Base-by-base conservation (phyloP, 2,797 vertebrate genomes). In the Aselliscus stoliczkanus region DNA sequence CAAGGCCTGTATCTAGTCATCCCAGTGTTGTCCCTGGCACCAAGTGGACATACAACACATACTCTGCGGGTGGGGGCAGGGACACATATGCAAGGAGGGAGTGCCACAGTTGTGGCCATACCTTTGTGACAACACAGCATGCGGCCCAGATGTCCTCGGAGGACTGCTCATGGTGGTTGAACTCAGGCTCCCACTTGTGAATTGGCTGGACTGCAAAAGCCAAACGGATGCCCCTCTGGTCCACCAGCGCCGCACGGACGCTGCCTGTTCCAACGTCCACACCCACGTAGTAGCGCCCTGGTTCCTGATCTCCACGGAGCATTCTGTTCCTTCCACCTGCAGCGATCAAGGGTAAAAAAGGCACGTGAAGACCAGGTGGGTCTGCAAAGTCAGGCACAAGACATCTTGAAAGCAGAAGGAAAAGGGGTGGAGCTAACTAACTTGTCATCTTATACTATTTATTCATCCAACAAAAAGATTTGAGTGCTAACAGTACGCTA, bases 261-360 rank as follows among this genome's bases (percentile, higher is more conserved):
- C 99, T 99, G 92, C 98, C 98, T 0, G 99, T 99, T 75, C 99
- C 99, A 95, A 99, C 99, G 0, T 99, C 99, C 88, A 99, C 98
- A 0, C 99, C 99, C 29, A 99, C 98, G 0, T 99, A 99, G 95
- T 98, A 99, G 72, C 39, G 69, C 44, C n/a, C 15, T 20, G 34
- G 65, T 73, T 88, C 18, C 83, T 93, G 82, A 77, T 97, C 75
- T 91, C 87, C 34, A 11, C 95, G 42, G 0, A 96, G 84, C 98
- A 99, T 99, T 88, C 7, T 31, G 18, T 27, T 52, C 25, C 21
- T 10, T 88, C 37, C 17, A 85, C 82, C 98, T 98, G 80, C 2
- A 10, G 54, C 14, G 1, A 58, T 10, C 80, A 87, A n/a, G 15
- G 17, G 12, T 7, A 80, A 88, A 34, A 88, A 34, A 69, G 52